A percentile compares a stretch with the other conserved stretches of the same genome.
phyloP scores from a whole-genome alignment of 2,113 vertebrate species.

The Urocitellus parryii region DNA sequence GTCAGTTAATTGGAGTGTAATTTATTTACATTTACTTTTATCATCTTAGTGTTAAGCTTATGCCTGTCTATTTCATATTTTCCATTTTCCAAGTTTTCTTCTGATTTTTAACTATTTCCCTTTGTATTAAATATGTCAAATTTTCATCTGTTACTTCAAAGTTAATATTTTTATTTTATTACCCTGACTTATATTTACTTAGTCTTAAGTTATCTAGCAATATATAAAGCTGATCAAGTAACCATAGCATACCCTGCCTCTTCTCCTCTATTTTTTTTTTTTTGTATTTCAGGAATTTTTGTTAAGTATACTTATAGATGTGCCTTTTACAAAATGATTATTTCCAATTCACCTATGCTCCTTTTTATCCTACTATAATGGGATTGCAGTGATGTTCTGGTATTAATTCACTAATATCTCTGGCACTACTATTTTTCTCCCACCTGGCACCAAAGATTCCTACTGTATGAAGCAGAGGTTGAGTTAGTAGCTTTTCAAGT shows the following conservation, averaged over 20 bases:
- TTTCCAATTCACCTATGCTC: neutral
- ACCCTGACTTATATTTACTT: neutral
- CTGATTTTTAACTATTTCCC: neutral
- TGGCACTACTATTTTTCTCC: neutral
- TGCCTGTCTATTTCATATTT: neutral
- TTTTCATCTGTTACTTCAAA: neutral
- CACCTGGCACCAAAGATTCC: neutral
- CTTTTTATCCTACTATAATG: neutral
- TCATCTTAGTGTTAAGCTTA: neutral
- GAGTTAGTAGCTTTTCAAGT: neutral
- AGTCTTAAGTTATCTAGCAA: neutral
- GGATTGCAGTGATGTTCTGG: neutral
- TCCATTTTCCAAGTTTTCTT: neutral
- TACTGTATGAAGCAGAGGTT: neutral
- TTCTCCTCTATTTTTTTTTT: neutral
- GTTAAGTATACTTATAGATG: neutral
- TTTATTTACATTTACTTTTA: neutral
- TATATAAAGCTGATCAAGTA: neutral
- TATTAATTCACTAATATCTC: neutral
- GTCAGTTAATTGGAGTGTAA: constrained; percentile 18
- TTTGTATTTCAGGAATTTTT: neutral
- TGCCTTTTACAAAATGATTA: neutral
- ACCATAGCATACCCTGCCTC: neutral
- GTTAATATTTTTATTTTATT: neutral
- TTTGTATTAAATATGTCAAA: neutral